Percentiles rank a stretch among this genome's conserved stretches.
These are phyloP conservation scores for Lacerta bilineata DNA, from an alignment of 2,797 vertebrate species.

Conservation along the genomic window DNA sequence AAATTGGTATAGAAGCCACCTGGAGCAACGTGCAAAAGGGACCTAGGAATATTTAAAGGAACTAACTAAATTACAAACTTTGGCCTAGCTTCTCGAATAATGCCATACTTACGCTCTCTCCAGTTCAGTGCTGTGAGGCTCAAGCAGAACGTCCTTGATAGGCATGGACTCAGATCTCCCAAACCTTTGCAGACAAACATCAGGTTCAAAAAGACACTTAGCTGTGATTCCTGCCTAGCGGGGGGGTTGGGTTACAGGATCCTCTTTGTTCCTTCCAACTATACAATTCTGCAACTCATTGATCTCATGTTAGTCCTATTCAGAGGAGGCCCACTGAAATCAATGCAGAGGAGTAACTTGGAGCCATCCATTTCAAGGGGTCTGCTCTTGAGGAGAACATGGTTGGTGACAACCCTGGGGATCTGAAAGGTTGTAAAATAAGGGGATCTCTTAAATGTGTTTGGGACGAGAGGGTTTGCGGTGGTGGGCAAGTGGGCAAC, in stretches of 20 bases:
- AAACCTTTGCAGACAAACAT: neutral
- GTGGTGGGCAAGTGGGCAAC: neutral
- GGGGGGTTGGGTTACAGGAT: too few species aligned
- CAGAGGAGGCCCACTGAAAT: too few species aligned
- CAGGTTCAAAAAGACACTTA: neutral
- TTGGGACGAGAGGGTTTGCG: neutral
- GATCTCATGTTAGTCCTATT: too few species aligned
- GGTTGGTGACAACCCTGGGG: too few species aligned
- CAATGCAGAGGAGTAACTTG: too few species aligned
- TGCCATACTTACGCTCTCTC: neutral
- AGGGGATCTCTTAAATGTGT: neutral
- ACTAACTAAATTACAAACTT: neutral
- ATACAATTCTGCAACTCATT: too few species aligned
- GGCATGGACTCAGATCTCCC: neutral
- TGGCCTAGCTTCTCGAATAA: neutral
- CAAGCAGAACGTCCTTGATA: neutral
- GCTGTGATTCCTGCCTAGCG: too few species aligned
- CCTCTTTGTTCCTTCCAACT: too few species aligned
- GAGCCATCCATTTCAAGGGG: too few species aligned
- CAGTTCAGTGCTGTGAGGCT: neutral
- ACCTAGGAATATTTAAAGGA: neutral
- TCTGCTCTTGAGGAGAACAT: too few species aligned
- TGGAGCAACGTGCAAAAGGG: neutral
- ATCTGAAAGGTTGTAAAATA: neutral
- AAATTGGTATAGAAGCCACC: neutral